phyloP scores from a whole-genome alignment of 2,888 invertebrate species.

The Drosophila prostipennis region DNA sequence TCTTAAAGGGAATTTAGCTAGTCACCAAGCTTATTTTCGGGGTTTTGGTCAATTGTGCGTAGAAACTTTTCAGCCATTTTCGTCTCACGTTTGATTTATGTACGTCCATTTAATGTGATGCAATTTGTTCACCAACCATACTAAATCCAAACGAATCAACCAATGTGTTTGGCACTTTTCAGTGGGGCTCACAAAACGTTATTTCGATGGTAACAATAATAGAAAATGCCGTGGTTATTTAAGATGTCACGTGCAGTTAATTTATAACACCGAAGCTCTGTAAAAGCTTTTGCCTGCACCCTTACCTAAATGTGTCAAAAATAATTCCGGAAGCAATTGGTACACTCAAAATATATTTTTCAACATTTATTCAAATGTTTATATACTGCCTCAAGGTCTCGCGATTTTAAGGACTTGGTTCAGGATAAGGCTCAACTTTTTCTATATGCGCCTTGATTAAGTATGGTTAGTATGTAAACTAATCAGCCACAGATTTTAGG shows the following conservation, averaged over 20 bases:
- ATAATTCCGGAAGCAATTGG: neutral
- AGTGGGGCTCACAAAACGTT: slow-evolving; percentile 27
- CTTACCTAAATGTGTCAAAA: neutral
- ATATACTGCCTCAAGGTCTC: too few species aligned
- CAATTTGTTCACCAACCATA: slow-evolving; percentile 51
- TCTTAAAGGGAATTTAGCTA: neutral
- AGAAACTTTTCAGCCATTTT: slow-evolving; percentile 58
- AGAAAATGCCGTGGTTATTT: slow-evolving; percentile 31
- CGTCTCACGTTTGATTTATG: slow-evolving; percentile 66
- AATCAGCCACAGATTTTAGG: too few species aligned
- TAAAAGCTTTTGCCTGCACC: too few species aligned
- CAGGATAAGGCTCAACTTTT: too few species aligned
- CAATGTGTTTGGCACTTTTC: slow-evolving; percentile 52
- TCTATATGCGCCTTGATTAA: too few species aligned
- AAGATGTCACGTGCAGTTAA: slow-evolving; percentile 64
- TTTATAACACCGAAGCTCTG: slow-evolving; percentile 44
- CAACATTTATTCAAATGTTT: neutral
- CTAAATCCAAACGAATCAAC: slow-evolving; percentile 51
- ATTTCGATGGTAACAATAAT: slow-evolving; percentile 11
- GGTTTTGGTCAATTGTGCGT: slow-evolving; percentile 63
- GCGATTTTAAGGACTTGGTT: too few species aligned
- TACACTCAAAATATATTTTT: neutral
- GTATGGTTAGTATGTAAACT: too few species aligned
- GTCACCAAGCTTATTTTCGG: neutral
- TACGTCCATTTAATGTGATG: slow-evolving; percentile 58